Percentiles rank a stretch among this genome's conserved stretches.
phyloP scores from a whole-genome alignment of 2,888 invertebrate species.

The Alcis repandata region DNA sequence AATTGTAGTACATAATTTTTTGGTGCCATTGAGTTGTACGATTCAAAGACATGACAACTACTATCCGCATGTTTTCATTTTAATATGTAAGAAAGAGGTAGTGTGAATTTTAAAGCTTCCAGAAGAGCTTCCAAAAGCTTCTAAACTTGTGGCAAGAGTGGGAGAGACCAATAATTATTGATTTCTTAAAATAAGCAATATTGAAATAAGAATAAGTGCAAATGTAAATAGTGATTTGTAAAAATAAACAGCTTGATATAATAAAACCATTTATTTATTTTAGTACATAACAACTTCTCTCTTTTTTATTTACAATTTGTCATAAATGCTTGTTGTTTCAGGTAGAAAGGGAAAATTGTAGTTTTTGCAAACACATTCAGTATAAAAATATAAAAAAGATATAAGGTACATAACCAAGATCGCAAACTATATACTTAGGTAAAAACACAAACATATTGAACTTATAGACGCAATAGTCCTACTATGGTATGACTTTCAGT shows the following conservation, averaged over 20 bases:
- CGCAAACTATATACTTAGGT: neutral
- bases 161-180: neutral
- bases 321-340: neutral
- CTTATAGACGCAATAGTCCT: neutral
- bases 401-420: too few species aligned
- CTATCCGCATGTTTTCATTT: too few species aligned
- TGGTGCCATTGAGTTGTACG: too few species aligned
- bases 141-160: too few species aligned
- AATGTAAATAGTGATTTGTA: neutral
- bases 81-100: too few species aligned
- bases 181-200: neutral
- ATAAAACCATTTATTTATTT: constrained; percentile 5
- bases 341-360: neutral
- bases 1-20: too few species aligned
- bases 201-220: neutral
- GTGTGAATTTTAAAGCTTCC: too few species aligned
- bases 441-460: neutral
- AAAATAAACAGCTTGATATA: neutral
- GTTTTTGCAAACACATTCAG: neutral
- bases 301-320: neutral
- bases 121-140: too few species aligned
- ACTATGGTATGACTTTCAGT: too few species aligned
- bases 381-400: too few species aligned
- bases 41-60: too few species aligned
- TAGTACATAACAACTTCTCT: constrained; percentile 1